Base-by-base conservation (phyloP, 2,888 invertebrate genomes). In the Athrips mouffetella region DNA sequence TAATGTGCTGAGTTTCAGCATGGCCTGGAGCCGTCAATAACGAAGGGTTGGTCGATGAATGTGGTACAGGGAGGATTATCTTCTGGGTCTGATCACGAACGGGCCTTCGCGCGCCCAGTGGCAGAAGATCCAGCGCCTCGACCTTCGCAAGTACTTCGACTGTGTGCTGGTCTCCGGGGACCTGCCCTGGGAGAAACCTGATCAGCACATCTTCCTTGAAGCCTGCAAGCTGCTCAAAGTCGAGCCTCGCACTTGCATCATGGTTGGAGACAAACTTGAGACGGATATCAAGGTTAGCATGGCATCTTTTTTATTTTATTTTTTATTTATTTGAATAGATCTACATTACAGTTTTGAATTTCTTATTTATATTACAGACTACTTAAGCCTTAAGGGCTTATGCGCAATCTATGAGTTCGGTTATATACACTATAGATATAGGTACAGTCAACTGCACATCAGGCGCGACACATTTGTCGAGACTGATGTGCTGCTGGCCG, bases 261-360 rank as follows among this genome's bases (percentile, higher is more conserved):
- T 96, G 95, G 92, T 96, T 67, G 96, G 96, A 40, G 96, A 96
- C 74, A 95, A 95, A 74, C 80, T 96, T 60, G 95, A 96, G 76
- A 96, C 96, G 29, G 96, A 96, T 78, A 95, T 96, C 65, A 90
- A 92, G 82, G 91, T 91, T 62, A 53, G 49, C 25, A 33, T 16
- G 16, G 0, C 37, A n/a, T 8, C 11, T 11, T n/a, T 20, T 33
- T 5, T 45, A 20, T 7, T 40, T n/a, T 27, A 37, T 31, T 16
- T n/a, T n/a, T n/a, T n/a, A n/a, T n/a, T n/a, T n/a, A n/a, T n/a
- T n/a, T n/a, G n/a, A n/a, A n/a, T n/a, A n/a, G n/a, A n/a, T n/a
- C n/a, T n/a, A n/a, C n/a, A n/a, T n/a, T n/a, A n/a, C n/a, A n/a
- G n/a, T n/a, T n/a, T n/a, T n/a, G n/a, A n/a, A n/a, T n/a, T n/a